Evolutionary conservation across 2,113 vertebrate species (phyloP).

Genomic region (Actenoides lindsayi): DNA sequence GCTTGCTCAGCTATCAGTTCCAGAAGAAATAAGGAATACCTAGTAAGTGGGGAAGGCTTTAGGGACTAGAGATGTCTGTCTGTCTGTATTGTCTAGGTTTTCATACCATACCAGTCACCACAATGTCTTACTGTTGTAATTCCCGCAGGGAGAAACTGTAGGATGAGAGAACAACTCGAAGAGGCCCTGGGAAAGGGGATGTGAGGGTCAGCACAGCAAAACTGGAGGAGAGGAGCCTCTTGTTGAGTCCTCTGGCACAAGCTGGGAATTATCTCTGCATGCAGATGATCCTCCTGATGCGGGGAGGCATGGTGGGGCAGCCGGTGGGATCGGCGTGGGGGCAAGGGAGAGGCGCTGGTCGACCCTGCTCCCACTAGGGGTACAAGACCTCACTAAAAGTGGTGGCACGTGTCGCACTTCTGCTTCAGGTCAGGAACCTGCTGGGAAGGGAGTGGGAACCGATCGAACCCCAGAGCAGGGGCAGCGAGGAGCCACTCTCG

Average conservation of each 20-base stretch:
- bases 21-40: not conserved
- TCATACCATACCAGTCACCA: not conserved
- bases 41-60: not conserved
- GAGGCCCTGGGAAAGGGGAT: slow-evolving; percentile 17
- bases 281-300: not conserved
- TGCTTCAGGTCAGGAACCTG: not conserved
- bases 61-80: not conserved
- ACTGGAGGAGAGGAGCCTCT: not conserved
- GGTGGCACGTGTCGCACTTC: not conserved
- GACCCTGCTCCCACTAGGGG: not conserved
- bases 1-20: not conserved
- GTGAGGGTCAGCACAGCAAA: not conserved
- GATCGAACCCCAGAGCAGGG: not conserved
- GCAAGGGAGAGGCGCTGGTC: fast-evolving
- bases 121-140: not conserved
- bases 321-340: fast-evolving
- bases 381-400: not conserved
- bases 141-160: not conserved
- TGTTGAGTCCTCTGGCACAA: not conserved
- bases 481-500: not conserved
- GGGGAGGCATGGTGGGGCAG: not conserved
- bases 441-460: not conserved
- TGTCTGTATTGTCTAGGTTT: not conserved
- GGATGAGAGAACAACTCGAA: slow-evolving; percentile 17
- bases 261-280: not conserved